phyloP scores from a whole-genome alignment of 1,140 invertebrate genomes.

The Drosophila funebris region DNA sequence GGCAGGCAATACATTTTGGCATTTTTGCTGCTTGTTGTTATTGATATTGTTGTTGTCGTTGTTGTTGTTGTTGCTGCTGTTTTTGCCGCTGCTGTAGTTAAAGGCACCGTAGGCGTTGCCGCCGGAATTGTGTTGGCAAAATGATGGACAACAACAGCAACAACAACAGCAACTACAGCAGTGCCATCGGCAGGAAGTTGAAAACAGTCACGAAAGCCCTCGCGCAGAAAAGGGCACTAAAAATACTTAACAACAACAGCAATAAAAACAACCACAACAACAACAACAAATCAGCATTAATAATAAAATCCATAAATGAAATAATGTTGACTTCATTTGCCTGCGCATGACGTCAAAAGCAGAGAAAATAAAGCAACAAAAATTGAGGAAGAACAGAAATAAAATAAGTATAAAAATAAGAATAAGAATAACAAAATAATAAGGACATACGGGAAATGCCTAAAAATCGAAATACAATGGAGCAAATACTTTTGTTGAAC shows the following conservation, averaged over 20 bases:
- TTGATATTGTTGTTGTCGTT: slow-evolving; percentile 34
- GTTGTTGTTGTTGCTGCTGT: slow-evolving; percentile 14
- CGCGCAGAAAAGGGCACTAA: slow-evolving; percentile 63
- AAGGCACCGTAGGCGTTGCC: slow-evolving; percentile 66
- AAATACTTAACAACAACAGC: slow-evolving; percentile 51
- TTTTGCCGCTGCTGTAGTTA: slow-evolving; percentile 22
- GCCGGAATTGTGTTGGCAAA: slow-evolving; percentile 76
- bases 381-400: not conserved
- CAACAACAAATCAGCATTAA: slow-evolving; percentile 67
- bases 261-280: slow-evolving; percentile 26
- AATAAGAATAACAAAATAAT: slow-evolving; percentile 8
- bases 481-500: slow-evolving; percentile 43
- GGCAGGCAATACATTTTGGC: slow-evolving; percentile 79
- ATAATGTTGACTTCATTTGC: slow-evolving; percentile 77
- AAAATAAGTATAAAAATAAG: slow-evolving; percentile 28
- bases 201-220: slow-evolving; percentile 73
- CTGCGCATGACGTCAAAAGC: slow-evolving; percentile 75
- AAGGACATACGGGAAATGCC: slow-evolving; percentile 25
- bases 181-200: slow-evolving; percentile 61
- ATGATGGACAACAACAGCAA: slow-evolving; percentile 70
- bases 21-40: slow-evolving; percentile 52
- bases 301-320: slow-evolving; percentile 81
- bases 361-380: slow-evolving; percentile 1
- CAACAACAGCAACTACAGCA: slow-evolving; percentile 21
- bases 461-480: slow-evolving; percentile 49